A percentile compares a stretch with the other conserved stretches of the same genome.
phyloP scores from a whole-genome alignment of 2,797 vertebrate genomes.

The Kryptopterus vitreolus region DNA sequence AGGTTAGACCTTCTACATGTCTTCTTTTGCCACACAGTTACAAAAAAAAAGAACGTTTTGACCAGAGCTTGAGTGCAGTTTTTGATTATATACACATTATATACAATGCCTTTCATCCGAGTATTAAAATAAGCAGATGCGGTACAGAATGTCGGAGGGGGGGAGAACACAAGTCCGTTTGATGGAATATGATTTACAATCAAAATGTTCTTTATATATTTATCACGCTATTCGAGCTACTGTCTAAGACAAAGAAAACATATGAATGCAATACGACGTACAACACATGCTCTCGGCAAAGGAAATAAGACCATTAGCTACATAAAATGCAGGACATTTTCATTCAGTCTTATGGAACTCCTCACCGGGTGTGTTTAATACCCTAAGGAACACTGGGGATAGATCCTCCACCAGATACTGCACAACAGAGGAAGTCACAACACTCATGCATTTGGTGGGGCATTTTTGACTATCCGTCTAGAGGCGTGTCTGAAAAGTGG shows the following conservation, averaged over 20 bases:
- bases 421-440: slow-evolving; percentile 17
- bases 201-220: slow-evolving; percentile 13
- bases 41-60: neutral
- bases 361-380: neutral
- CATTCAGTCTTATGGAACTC: neutral
- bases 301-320: slow-evolving; percentile 17
- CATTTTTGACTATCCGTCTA: slow-evolving; percentile 4
- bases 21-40: slow-evolving; percentile 9
- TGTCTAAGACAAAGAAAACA: slow-evolving; percentile 27
- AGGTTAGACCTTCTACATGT: neutral
- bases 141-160: slow-evolving; percentile 17
- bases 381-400: neutral
- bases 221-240: slow-evolving; percentile 7
- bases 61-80: neutral
- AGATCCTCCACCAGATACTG: neutral
- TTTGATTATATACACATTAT: slow-evolving; percentile 11
- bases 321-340: slow-evolving; percentile 24
- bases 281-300: slow-evolving; percentile 20
- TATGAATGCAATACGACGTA: slow-evolving; percentile 20
- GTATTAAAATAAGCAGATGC: slow-evolving; percentile 24
- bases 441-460: slow-evolving; percentile 16
- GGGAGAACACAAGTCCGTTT: slow-evolving; percentile 14
- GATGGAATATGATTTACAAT: slow-evolving; percentile 25
- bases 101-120: slow-evolving; percentile 11
- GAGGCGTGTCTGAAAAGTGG: neutral